Evolutionary conservation across 2,888 invertebrate genomes (phyloP).

Genomic region (Amiota mariae): DNA sequence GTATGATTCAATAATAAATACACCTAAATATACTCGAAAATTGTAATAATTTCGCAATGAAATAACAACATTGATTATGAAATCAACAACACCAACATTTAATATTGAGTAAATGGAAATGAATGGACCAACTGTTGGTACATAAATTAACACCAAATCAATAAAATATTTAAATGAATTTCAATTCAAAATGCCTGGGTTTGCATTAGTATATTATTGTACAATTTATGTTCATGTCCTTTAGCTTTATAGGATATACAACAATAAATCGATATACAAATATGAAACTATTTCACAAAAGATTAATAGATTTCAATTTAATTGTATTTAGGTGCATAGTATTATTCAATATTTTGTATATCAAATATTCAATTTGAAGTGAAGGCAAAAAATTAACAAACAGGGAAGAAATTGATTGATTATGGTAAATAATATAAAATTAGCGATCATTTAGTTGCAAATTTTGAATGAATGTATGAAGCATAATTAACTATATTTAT

Average conservation of each 20-base stretch:
- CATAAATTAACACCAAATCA: slow-evolving; percentile 19
- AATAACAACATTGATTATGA: too few relatives aligned
- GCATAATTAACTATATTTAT: background rate
- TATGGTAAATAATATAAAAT: slow-evolving; percentile 10
- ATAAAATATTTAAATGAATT: slow-evolving; percentile 4
- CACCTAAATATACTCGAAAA: too few relatives aligned
- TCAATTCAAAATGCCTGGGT: background rate
- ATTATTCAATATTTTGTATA: background rate
- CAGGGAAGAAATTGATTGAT: slow-evolving; percentile 5
- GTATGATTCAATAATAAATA: too few relatives aligned
- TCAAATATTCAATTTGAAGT: background rate
- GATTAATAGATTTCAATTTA: slow-evolving; percentile 66
- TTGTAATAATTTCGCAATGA: too few relatives aligned
- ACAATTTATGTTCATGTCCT: too few relatives aligned
- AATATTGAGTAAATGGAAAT: too few relatives aligned
- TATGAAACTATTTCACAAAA: slow-evolving; percentile 38
- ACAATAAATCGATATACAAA: too few relatives aligned
- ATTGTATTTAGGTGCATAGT: slow-evolving; percentile 29
- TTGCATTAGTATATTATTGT: background rate
- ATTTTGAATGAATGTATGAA: background rate
- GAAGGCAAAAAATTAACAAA: background rate
- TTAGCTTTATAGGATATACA: too few relatives aligned
- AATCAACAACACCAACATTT: too few relatives aligned
- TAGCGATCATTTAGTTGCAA: background rate
- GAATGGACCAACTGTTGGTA: background rate